A percentile compares a stretch with the other conserved stretches of the same genome.
These are phyloP conservation scores for Eucriotettix oculatus DNA, from an alignment of 2,888 invertebrate genomes.

Conservation along the genomic window DNA sequence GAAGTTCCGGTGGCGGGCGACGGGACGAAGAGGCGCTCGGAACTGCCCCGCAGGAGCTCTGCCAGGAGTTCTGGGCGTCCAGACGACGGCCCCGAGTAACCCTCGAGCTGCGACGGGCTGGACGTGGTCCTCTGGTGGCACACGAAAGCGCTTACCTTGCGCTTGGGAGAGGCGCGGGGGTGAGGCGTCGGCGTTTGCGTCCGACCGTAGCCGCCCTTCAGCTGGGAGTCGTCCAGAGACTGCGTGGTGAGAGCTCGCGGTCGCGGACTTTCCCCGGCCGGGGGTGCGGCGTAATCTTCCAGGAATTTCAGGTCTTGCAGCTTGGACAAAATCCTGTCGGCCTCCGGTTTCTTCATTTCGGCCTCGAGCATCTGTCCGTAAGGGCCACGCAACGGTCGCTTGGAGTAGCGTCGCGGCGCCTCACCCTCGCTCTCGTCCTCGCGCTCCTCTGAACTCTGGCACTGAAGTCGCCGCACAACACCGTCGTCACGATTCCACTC, in stretches of 20 bases:
- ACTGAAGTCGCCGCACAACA: conserved; percentile 28
- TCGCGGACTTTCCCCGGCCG: not conserved
- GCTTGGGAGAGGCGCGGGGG: conserved; percentile 29
- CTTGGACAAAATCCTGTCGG: conserved; percentile 24
- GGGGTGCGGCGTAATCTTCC: conserved; percentile 24
- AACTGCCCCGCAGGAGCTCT: too few relatives aligned
- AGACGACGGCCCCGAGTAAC: conserved; percentile 21
- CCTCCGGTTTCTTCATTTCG: conserved; percentile 52
- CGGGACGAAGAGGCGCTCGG: too few relatives aligned
- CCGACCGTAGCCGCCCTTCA: conserved; percentile 15
- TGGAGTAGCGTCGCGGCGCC: conserved; percentile 50
- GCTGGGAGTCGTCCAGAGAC: conserved; percentile 35
- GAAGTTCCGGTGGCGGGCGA: too few relatives aligned
- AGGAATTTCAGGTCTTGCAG: conserved; percentile 37
- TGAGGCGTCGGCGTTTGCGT: not conserved
- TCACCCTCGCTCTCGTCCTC: conserved; percentile 33
- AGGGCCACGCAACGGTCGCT: conserved; percentile 55
- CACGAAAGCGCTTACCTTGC: conserved; percentile 43
- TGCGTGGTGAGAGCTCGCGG: conserved; percentile 31
- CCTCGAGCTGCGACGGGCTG: conserved; percentile 61
- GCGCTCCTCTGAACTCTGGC: conserved; percentile 58
- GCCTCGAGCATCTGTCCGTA: conserved; percentile 68
- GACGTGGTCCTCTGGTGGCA: conserved; percentile 61
- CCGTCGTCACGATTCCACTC: not conserved
- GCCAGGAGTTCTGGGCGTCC: too few relatives aligned